phyloP scores from a whole-genome alignment of 2,113 vertebrate species.

The Varanus salvator region DNA sequence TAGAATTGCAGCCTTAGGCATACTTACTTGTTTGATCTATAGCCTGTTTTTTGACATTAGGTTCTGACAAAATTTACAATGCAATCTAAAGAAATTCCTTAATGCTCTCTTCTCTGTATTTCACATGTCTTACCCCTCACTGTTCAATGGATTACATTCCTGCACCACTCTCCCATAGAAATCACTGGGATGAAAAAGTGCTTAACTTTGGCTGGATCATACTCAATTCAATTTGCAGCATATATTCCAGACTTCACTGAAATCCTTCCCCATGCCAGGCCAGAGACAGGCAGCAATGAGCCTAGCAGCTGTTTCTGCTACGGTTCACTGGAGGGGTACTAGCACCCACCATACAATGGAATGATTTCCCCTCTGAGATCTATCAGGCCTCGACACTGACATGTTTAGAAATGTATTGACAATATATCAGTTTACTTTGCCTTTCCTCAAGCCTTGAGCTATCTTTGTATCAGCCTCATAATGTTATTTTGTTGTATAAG shows the following conservation, averaged over 20 bases:
- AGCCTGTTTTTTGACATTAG: not conserved
- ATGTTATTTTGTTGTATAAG: no score
- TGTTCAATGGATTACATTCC: no score
- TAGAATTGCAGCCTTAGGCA: not conserved
- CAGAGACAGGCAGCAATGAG: not conserved
- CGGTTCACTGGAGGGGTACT: not conserved
- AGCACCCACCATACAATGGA: not conserved
- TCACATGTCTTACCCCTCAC: no score
- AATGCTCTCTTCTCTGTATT: no score
- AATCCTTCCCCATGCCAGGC: not conserved
- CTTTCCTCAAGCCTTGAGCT: no score
- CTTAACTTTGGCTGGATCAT: not conserved
- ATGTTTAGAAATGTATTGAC: no score
- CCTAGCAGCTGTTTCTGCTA: no score
- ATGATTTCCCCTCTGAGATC: no score
- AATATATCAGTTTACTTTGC: no score
- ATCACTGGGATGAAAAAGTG: not conserved
- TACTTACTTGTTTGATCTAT: not conserved
- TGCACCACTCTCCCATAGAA: not conserved
- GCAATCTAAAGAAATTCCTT: no score
- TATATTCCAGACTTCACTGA: not conserved
- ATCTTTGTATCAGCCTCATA: no score
- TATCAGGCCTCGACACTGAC: no score
- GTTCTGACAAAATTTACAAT: not conserved
- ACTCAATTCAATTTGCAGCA: not conserved